phyloP scores from a whole-genome alignment of 2,113 vertebrate species.

The Toxotes jaculatrix region DNA sequence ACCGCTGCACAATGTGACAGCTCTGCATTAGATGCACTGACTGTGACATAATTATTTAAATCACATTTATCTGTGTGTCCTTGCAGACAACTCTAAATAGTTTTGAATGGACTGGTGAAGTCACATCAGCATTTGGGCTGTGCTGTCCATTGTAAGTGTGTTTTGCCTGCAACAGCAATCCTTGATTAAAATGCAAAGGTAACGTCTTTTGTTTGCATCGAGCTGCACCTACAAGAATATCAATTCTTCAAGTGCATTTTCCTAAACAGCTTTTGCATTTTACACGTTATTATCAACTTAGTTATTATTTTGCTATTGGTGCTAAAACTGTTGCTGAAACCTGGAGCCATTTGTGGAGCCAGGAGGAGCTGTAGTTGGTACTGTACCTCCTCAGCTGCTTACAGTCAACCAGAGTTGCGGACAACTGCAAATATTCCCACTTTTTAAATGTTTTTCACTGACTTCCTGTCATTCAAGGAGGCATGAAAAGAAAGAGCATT shows the following conservation, averaged over 20 bases:
- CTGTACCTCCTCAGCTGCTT: background rate
- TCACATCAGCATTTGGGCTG: background rate
- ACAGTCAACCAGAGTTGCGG: background rate
- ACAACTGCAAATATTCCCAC: background rate
- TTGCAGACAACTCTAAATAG: constrained; percentile 16
- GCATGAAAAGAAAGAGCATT: background rate
- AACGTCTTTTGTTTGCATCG: background rate
- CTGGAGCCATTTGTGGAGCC: background rate
- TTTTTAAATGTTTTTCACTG: background rate
- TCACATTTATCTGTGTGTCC: constrained; percentile 19
- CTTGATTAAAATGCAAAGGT: constrained; percentile 1
- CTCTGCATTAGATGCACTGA: constrained; percentile 31
- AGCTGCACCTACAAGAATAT: background rate
- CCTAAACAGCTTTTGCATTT: background rate
- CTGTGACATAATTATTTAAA: constrained; percentile 54
- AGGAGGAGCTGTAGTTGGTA: no score
- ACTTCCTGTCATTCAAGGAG: constrained; percentile 11
- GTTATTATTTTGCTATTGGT: background rate
- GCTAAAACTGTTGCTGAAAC: background rate
- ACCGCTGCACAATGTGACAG: constrained; percentile 39
- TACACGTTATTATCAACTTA: background rate
- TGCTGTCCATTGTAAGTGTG: background rate
- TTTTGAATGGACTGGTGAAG: constrained; percentile 32
- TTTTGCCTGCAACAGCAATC: background rate
- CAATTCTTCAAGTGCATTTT: background rate